A percentile compares a stretch with the other conserved stretches of the same genome.
phyloP scores from a whole-genome alignment of 2,888 invertebrate species.

The Drosophila limbata region DNA sequence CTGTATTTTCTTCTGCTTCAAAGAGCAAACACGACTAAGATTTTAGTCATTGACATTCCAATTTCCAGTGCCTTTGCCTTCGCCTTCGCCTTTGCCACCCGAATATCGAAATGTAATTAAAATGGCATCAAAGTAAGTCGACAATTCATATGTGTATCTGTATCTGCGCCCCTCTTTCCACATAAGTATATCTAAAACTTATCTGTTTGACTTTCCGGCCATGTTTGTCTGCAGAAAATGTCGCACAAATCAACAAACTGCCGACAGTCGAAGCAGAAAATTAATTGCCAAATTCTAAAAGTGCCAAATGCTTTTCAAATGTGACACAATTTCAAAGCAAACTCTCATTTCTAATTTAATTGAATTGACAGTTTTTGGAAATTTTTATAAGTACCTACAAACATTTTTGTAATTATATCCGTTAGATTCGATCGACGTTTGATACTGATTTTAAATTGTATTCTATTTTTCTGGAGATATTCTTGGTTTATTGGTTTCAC shows the following conservation, averaged over 20 bases:
- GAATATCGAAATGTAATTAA: constrained; percentile 61
- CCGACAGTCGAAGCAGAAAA: constrained; percentile 56
- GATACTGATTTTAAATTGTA: too few species aligned
- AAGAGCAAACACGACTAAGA: constrained; percentile 21
- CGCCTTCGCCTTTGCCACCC: background rate
- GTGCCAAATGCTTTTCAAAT: constrained; percentile 33
- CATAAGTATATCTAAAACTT: background rate
- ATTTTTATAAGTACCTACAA: constrained; percentile 3
- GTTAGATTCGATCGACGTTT: background rate
- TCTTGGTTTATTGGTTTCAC: too few species aligned
- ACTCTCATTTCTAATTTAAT: constrained; percentile 16
- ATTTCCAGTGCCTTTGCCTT: background rate
- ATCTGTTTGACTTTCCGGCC: constrained; percentile 22
- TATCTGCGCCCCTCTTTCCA: too few species aligned
- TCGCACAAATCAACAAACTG: constrained; percentile 50
- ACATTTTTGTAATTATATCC: constrained; percentile 9
- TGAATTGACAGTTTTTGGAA: constrained; percentile 15
- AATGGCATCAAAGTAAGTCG: constrained; percentile 52
- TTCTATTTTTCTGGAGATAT: too few species aligned
- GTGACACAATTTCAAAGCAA: constrained; percentile 18
- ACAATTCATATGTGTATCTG: constrained; percentile 14
- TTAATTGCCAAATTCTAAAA: constrained; percentile 44
- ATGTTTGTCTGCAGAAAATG: constrained; percentile 38
- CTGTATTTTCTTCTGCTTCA: constrained; percentile 19
- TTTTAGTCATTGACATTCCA: constrained; percentile 14